Conservation (phyloP, 1,140 invertebrate species). For the Drosophila teissieri region DNA sequence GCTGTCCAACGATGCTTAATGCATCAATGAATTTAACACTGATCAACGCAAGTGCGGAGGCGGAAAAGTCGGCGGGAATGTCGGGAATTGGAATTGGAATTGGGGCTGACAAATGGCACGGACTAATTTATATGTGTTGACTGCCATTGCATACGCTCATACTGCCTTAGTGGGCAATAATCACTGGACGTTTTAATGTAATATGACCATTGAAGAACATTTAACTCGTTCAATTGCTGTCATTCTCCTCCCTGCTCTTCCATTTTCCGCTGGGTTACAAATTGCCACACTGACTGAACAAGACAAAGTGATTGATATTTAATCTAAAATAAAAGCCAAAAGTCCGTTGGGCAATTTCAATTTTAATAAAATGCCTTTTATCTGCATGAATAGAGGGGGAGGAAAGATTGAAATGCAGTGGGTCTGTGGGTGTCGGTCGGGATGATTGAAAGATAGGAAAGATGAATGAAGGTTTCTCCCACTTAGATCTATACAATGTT, state of each 20-base stretch:
- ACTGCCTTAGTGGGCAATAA: slow-evolving; percentile 36
- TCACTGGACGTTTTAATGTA: slow-evolving; percentile 34
- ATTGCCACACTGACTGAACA: slow-evolving; percentile 32
- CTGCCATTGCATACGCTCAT: slow-evolving; percentile 5
- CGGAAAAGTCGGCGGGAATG: slow-evolving; percentile 5
- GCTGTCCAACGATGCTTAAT: slow-evolving; percentile 57
- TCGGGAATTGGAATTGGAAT: background rate
- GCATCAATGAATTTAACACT: slow-evolving; percentile 58
- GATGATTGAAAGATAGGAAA: background rate
- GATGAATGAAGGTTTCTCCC: slow-evolving; percentile 30
- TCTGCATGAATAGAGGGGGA: slow-evolving; percentile 19
- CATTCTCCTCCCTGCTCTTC: slow-evolving; percentile 21
- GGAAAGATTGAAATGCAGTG: slow-evolving; percentile 10
- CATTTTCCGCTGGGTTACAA: slow-evolving; percentile 9
- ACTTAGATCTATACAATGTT: slow-evolving; percentile 27
- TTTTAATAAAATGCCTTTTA: slow-evolving; percentile 68
- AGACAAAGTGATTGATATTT: slow-evolving; percentile 69
- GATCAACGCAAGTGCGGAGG: slow-evolving; percentile 9
- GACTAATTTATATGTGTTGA: slow-evolving; percentile 59
- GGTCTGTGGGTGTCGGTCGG: background rate
- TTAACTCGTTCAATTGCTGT: slow-evolving; percentile 58
- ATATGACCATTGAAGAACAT: slow-evolving; percentile 42
- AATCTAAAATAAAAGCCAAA: slow-evolving; percentile 65
- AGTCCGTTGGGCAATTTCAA: slow-evolving; percentile 59
- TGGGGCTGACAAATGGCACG: slow-evolving; percentile 36